Percentiles rank a stretch among this genome's conserved stretches.
phyloP scores from a whole-genome alignment of 2,113 vertebrate species.

The Ornithorhynchus anatinus region DNA sequence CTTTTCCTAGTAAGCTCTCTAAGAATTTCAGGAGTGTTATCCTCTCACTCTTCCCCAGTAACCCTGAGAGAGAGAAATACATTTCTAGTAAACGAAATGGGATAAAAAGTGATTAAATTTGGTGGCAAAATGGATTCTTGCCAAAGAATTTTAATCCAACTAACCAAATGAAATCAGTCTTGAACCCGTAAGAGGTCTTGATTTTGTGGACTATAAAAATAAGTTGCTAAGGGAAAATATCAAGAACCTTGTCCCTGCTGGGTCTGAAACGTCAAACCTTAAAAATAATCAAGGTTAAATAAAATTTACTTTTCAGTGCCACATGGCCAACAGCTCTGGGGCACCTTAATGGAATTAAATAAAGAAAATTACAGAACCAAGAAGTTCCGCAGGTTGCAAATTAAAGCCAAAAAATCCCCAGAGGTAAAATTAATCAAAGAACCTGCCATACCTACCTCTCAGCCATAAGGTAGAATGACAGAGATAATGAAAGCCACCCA shows the following conservation, averaged over 20 bases:
- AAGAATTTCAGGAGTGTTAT: too few species aligned
- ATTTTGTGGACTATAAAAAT: not conserved
- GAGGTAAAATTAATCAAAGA: not conserved
- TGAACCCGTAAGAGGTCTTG: not conserved
- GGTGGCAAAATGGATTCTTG: too few species aligned
- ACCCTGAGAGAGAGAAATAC: too few species aligned
- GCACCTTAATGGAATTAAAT: not conserved
- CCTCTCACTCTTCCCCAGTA: too few species aligned
- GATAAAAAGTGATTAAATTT: too few species aligned
- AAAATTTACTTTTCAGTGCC: not conserved
- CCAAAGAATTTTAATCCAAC: too few species aligned
- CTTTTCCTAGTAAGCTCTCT: too few species aligned
- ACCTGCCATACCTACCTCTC: not conserved
- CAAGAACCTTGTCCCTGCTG: not conserved
- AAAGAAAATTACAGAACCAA: not conserved
- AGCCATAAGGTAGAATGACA: not conserved
- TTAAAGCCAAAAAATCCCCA: not conserved
- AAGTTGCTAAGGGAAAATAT: not conserved
- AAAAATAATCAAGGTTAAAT: not conserved
- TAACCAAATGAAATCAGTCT: too few species aligned
- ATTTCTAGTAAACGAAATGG: too few species aligned
- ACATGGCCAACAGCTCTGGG: not conserved
- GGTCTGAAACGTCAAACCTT: not conserved
- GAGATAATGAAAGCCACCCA: not conserved
- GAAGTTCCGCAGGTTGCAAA: not conserved